Evolutionary conservation across 2,797 vertebrate species (phyloP), one percentile per base, ranked within the genome.

Genomic region (Chelidonichthys spinosus): DNA sequence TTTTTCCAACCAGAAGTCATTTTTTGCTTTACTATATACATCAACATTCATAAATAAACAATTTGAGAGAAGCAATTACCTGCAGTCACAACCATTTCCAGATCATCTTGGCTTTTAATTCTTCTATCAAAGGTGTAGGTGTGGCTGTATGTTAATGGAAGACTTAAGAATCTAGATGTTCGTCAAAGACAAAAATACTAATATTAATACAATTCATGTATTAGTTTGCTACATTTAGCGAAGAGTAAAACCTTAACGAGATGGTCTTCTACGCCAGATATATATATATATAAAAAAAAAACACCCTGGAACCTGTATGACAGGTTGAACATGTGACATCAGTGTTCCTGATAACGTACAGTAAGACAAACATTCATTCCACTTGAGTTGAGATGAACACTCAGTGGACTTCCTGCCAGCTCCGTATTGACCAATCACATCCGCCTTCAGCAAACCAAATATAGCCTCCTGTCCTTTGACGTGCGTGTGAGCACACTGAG

Each of bases 401-500:
- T 43, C 55, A 50, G 44, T n/a, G 40, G 40, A 25, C 54, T 69
- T 36, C 37, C 53, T 32, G 8, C 18, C 54, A 69, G 39, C 61
- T 72, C 50, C 15, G 72, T 56, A 52, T n/a, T 74, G 64, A 75
- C 62, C 39, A 63, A 53, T 61, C 58, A 43, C 11, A 72, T 71
- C 54, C 55, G n/a, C 11, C 5, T 54, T 67, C 62, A 37, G 61
- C 40, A 47, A 63, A 62, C 74, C 39, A 76, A 68, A 78, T 58
- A 74, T 62, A 74, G 55, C 36, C 60, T 50, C 13, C 43, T 54
- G 50, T 72, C 63, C 58, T 47, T 11, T 55, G 32, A 78, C 14
- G n/a, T 72, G 35, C 18, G 52, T 43, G 40, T 39, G 54, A 44
- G 68, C 55, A 37, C 63, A 37, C 64, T 15, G 42, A 32, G 10